Base-by-base conservation (phyloP, 2,888 invertebrate species). In the Temnothorax ravouxi region DNA sequence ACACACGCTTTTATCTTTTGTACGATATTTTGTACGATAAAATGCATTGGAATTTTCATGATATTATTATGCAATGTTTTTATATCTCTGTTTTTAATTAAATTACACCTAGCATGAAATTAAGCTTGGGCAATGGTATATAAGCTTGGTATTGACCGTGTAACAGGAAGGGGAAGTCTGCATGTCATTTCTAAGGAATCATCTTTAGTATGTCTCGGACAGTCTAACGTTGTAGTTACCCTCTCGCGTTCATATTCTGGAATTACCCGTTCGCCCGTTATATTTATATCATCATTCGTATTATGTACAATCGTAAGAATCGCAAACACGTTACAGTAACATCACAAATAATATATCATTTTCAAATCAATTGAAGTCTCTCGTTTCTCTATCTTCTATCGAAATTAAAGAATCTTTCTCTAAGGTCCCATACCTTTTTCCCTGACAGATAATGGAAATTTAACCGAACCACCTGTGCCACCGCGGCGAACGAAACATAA, bases 181-280 rank as follows among this genome's bases (percentile, higher is more conserved):
- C 85, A 11, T 87, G 91, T 92, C 94, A 94, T 90, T 94, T 92
- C 89, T 94, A 94, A 87, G 94, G 94, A 91, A 93, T 94, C 94
- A 89, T 81, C 91, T 87, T 91, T 89, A 94, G 93, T 93, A 86
- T 84, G 88, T 91, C 88, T 85, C 92, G 90, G 89, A 88, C 92
- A 91, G 92, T 92, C 91, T 84, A 86, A 88, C 92, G 84, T 86
- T 87, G 92, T 90, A 87, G 87, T 89, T 89, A 91, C 86, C 86
- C 84, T 83, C 91, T 89, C 87, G 91, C 87, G 91, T 91, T 89
- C 88, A 87, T 84, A 87, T 87, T 80, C 64, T 66, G 64, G 50
- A 72, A 80, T 59, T 62, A 44, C 25, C 47, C n/a, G 66, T 52
- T 61, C 61, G 52, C 11, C 6, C 77, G 69, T 18, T 41, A 61